Percentiles rank a stretch among this genome's conserved stretches.
Conservation (phyloP, 2,888 invertebrate genomes). For the Chelonus formosanus region DNA sequence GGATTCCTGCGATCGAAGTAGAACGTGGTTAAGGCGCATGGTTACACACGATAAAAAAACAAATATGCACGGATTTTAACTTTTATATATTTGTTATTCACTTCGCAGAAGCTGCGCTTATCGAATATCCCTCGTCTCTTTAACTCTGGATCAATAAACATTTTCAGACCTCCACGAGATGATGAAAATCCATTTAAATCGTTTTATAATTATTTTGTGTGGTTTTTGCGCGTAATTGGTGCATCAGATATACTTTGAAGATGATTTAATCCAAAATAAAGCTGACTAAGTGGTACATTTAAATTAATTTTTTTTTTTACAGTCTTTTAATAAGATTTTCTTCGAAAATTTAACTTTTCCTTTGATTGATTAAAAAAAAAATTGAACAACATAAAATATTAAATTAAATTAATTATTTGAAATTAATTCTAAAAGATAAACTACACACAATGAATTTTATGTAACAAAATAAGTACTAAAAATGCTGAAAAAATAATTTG, state of each 20-base stretch:
- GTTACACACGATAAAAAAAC: slow-evolving; percentile 48
- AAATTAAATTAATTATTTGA: too few species aligned
- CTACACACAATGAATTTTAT: too few species aligned
- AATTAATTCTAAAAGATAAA: too few species aligned
- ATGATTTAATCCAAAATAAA: not conserved
- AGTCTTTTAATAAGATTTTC: too few species aligned
- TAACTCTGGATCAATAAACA: slow-evolving; percentile 49
- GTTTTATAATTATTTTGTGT: not conserved
- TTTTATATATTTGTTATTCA: slow-evolving; percentile 52
- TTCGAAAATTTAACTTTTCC: too few species aligned
- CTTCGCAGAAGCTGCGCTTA: slow-evolving; percentile 58
- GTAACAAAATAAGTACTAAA: too few species aligned
- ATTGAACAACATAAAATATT: too few species aligned
- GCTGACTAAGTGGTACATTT: not conserved
- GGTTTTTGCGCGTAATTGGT: too few species aligned
- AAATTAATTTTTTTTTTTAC: too few species aligned
- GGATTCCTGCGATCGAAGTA: slow-evolving; percentile 16
- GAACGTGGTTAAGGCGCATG: slow-evolving; percentile 22
- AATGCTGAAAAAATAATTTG: too few species aligned
- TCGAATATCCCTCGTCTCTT: slow-evolving; percentile 42
- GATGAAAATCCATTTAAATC: not conserved
- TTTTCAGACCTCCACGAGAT: not conserved
- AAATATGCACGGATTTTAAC: slow-evolving; percentile 49
- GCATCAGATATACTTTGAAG: too few species aligned
- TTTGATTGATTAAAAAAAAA: too few species aligned